Evolutionary conservation across 2,113 vertebrate species (phyloP).

Genomic region (Ophiodon elongatus): DNA sequence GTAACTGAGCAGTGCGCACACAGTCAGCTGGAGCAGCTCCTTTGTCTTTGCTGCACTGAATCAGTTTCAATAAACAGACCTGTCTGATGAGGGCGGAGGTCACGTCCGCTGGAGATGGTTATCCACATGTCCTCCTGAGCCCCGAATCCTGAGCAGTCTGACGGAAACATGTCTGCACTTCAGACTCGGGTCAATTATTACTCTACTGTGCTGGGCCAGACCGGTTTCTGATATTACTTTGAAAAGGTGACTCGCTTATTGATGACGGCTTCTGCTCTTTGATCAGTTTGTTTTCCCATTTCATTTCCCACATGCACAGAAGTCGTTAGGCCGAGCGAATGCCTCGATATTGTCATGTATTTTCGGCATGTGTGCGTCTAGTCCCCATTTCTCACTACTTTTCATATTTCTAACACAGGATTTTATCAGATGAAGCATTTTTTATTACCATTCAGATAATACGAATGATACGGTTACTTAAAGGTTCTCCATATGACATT

Average conservation of each 20-base stretch:
- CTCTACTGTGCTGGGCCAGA: constrained; percentile 37
- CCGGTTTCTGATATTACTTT: constrained; percentile 29
- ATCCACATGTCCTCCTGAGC: constrained; percentile 54
- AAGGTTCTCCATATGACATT: background rate
- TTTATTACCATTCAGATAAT: background rate
- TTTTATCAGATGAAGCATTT: background rate
- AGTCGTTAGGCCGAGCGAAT: constrained; percentile 42
- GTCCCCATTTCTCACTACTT: constrained; percentile 14
- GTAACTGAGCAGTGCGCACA: constrained; percentile 37
- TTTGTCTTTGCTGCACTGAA: constrained; percentile 59
- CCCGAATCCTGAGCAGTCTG: constrained; percentile 47
- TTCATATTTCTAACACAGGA: background rate
- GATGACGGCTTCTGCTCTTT: constrained; percentile 19
- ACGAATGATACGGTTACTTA: background rate
- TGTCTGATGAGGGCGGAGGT: constrained; percentile 66
- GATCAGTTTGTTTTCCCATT: constrained; percentile 54
- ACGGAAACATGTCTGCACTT: constrained; percentile 56
- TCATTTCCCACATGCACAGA: constrained; percentile 45
- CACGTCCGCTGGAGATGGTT: constrained; percentile 40
- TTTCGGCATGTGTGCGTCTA: background rate
- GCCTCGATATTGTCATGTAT: background rate
- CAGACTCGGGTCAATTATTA: constrained; percentile 56
- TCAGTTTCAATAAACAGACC: constrained; percentile 58
- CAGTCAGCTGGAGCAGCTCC: constrained; percentile 31
- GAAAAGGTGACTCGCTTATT: constrained; percentile 38